These are phyloP conservation scores for Agrochola macilenta DNA, from an alignment of 2,888 invertebrate genomes.

Conservation along the genomic window DNA sequence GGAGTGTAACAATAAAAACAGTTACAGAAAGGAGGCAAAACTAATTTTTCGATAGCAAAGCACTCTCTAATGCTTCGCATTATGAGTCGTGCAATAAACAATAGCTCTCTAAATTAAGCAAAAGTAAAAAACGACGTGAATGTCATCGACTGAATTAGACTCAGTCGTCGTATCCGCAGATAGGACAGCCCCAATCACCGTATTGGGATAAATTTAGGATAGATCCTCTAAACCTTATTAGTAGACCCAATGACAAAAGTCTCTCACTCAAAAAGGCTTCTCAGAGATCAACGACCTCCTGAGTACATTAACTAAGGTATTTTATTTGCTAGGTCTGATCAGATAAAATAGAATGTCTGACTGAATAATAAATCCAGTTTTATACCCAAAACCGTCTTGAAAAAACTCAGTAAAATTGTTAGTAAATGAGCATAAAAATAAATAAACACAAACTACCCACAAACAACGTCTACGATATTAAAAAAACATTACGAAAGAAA, in stretches of 20 bases:
- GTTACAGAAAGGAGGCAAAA: too few relatives aligned
- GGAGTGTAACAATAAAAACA: too few relatives aligned
- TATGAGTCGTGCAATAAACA: neutral
- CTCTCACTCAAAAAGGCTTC: constrained; percentile 7
- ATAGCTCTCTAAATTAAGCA: neutral
- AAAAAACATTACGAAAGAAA: constrained; percentile 42
- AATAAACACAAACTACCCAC: constrained; percentile 23
- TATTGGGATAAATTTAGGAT: constrained; percentile 1
- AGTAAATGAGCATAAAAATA: constrained; percentile 20
- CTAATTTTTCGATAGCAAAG: too few relatives aligned
- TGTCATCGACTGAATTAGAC: neutral
- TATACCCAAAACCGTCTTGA: neutral
- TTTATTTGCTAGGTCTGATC: constrained; percentile 20
- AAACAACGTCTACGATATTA: constrained; percentile 40
- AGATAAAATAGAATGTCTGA: neutral
- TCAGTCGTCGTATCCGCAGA: neutral
- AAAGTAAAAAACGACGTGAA: too few relatives aligned
- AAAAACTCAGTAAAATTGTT: neutral
- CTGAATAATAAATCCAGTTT: constrained; percentile 13
- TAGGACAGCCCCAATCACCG: neutral
- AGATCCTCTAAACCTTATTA: constrained; percentile 28
- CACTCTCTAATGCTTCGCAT: too few relatives aligned
- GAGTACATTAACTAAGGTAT: neutral
- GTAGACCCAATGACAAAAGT: constrained; percentile 15
- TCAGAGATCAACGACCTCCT: constrained; percentile 2